These are phyloP conservation scores for Chirona hameri DNA, from an alignment of 2,888 invertebrate genomes.

Conservation along the genomic window DNA sequence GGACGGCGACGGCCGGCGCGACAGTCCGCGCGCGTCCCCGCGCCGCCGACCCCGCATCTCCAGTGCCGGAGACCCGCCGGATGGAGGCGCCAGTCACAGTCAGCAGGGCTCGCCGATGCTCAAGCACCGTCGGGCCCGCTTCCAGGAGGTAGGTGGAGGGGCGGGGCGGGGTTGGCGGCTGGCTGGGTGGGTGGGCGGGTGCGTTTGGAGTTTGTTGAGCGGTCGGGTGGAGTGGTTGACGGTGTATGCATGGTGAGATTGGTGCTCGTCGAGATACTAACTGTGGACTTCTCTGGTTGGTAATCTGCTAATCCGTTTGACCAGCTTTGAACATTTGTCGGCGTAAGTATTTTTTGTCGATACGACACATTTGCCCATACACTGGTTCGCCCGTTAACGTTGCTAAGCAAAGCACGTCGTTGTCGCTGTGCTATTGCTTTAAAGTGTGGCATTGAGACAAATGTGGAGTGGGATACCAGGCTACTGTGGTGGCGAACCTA, in stretches of 20 bases:
- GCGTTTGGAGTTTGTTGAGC: too few relatives aligned
- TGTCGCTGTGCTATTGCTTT: too few relatives aligned
- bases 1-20: conserved; percentile 35
- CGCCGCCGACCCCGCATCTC: background rate
- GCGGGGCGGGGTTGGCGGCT: background rate
- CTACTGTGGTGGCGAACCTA: too few relatives aligned
- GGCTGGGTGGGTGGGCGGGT: too few relatives aligned
- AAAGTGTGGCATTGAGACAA: too few relatives aligned
- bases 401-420: too few relatives aligned
- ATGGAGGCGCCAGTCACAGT: background rate
- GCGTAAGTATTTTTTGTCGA: too few relatives aligned
- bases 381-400: too few relatives aligned
- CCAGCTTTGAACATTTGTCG: too few relatives aligned
- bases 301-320: background rate
- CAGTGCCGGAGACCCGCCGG: conserved; percentile 14
- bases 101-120: conserved; percentile 40
- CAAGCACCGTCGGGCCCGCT: conserved; percentile 40
- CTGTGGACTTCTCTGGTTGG: background rate
- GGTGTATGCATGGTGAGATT: background rate
- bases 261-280: background rate
- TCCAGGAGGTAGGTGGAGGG: conserved; percentile 38
- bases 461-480: too few relatives aligned
- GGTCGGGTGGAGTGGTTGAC: too few relatives aligned
- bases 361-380: too few relatives aligned
- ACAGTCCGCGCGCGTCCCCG: conserved; percentile 33